A percentile compares a stretch with the other conserved stretches of the same genome.
Conservation (phyloP, 2,888 invertebrate genomes). For the Tridacna gigas region DNA sequence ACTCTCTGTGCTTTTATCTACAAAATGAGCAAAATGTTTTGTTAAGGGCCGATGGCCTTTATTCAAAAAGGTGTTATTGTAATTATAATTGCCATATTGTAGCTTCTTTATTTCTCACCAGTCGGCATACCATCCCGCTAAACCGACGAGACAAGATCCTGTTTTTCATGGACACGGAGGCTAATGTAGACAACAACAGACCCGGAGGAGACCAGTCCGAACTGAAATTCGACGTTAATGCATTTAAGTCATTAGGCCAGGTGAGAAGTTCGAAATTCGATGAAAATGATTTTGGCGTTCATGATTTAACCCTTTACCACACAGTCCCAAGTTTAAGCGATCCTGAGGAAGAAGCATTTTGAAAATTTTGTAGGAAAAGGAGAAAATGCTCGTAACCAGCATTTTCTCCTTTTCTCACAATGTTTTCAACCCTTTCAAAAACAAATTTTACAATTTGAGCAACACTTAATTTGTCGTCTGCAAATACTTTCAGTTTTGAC, state of each 20-base stretch:
- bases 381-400: slow-evolving; percentile 7
- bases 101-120: not conserved
- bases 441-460: no score
- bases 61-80: no score
- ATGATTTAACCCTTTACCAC: not conserved
- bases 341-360: not conserved
- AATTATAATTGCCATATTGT: no score
- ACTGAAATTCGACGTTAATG: slow-evolving; percentile 61
- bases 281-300: not conserved
- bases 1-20: no score
- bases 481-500: no score
- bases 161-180: slow-evolving; percentile 63
- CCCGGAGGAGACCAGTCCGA: slow-evolving; percentile 14
- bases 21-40: no score
- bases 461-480: no score
- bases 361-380: slow-evolving; percentile 9
- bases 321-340: not conserved
- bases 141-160: slow-evolving; percentile 64
- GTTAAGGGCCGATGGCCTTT: no score
- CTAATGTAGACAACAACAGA: slow-evolving; percentile 12
- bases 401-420: not conserved
- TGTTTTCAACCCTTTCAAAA: no score
- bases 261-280: slow-evolving; percentile 26
- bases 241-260: slow-evolving; percentile 66
- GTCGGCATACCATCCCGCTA: slow-evolving; percentile 38